Percentiles rank a stretch among this genome's conserved stretches.
Conservation (phyloP, 2,888 invertebrate species). For the Venustoraphidia nigricollis region DNA sequence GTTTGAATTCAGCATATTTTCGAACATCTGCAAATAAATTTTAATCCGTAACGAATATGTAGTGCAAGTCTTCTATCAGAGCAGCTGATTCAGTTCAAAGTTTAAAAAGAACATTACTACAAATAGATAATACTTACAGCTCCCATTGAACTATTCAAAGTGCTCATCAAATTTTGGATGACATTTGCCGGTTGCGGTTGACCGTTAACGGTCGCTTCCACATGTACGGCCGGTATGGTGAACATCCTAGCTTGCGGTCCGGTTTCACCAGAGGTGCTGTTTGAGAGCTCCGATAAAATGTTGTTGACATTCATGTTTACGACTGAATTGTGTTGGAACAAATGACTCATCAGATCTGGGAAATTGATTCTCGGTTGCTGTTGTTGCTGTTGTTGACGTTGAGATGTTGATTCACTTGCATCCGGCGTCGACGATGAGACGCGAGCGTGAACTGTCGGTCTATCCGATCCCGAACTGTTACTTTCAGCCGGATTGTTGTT, state of each 20-base stretch:
- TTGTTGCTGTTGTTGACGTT: slow-evolving; percentile 9
- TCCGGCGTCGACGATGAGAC: not conserved
- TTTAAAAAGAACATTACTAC: too few relatives aligned
- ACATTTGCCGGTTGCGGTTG: not conserved
- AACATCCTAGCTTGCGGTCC: slow-evolving; percentile 12
- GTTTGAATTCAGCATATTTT: too few relatives aligned
- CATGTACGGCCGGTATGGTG: not conserved
- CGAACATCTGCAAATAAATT: too few relatives aligned
- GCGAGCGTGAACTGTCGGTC: not conserved
- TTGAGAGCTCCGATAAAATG: slow-evolving; percentile 9
- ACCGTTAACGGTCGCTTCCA: not conserved
- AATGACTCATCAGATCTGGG: too few relatives aligned
- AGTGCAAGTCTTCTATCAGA: too few relatives aligned
- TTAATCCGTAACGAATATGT: too few relatives aligned
- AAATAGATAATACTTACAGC: too few relatives aligned
- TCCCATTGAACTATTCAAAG: too few relatives aligned
- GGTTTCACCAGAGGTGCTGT: slow-evolving; percentile 7
- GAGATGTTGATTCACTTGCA: not conserved
- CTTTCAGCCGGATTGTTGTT: not conserved
- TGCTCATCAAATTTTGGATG: too few relatives aligned
- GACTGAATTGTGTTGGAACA: too few relatives aligned
- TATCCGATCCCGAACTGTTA: not conserved
- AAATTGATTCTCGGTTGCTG: slow-evolving; percentile 10
- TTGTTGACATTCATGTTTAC: not conserved
- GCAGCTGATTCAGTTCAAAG: too few relatives aligned